A percentile compares a stretch with the other conserved stretches of the same genome.
These are phyloP conservation scores for Tauraco erythrolophus DNA, from an alignment of 2,113 vertebrate genomes.

Conservation along the genomic window DNA sequence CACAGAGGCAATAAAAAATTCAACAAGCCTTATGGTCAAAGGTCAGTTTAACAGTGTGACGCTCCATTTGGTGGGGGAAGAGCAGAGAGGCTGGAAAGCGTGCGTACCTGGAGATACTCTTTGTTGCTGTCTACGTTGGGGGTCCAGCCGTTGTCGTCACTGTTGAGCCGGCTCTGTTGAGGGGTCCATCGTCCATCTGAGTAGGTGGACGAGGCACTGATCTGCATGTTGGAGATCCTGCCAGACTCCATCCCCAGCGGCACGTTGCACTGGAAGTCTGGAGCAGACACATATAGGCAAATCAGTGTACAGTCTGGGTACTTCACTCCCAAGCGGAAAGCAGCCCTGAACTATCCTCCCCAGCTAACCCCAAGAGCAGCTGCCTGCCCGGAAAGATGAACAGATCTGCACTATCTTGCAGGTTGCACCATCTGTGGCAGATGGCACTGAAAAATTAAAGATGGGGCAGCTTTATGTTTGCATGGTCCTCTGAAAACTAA, in stretches of 20 bases:
- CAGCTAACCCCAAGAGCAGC: neutral
- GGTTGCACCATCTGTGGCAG: neutral
- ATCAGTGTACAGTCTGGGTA: neutral
- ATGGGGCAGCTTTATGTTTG: neutral
- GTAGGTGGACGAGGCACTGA: conserved; percentile 91
- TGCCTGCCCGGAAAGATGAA: neutral
- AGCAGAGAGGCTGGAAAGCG: neutral
- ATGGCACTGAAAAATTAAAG: neutral
- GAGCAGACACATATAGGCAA: neutral
- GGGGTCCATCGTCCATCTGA: conserved; percentile 89
- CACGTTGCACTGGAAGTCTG: conserved; percentile 93
- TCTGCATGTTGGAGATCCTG: conserved; percentile 93
- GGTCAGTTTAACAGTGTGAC: conserved; percentile 35
- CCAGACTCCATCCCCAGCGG: conserved; percentile 95
- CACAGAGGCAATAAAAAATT: conserved; percentile 48
- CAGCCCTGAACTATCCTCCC: neutral
- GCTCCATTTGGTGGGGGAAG: neutral
- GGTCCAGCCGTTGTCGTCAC: conserved; percentile 94
- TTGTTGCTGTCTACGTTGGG: conserved; percentile 92
- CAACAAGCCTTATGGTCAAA: conserved; percentile 5
- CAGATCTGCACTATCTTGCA: neutral
- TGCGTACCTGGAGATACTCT: conserved; percentile 93
- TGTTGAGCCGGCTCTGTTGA: conserved; percentile 92
- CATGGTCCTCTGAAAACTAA: neutral
- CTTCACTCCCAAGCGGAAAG: neutral